Percentiles rank a stretch among this genome's conserved stretches.
Conservation (phyloP, 2,888 invertebrate genomes). For the Caenorhabditis sp. region DNA sequence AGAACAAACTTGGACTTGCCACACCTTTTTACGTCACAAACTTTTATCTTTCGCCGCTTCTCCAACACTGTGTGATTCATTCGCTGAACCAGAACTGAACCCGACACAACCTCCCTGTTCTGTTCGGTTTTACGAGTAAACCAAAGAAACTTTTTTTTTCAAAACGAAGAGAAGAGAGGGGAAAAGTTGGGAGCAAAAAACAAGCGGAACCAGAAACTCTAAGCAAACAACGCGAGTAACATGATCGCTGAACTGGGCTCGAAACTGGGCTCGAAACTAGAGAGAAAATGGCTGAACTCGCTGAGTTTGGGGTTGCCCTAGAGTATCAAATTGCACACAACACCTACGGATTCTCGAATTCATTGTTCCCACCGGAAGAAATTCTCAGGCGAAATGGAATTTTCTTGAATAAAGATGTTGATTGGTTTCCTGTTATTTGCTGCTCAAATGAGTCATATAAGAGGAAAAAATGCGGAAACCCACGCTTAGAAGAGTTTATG, state of each 20-base stretch:
- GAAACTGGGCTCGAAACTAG: not conserved
- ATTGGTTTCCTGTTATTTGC: constrained; percentile 10
- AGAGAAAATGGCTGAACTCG: not conserved
- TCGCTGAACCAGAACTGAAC: not conserved
- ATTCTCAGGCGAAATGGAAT: too few relatives aligned
- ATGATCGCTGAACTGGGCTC: not conserved
- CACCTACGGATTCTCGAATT: too few relatives aligned
- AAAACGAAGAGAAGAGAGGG: not conserved
- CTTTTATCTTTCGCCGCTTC: constrained; percentile 3
- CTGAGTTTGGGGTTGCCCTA: too few relatives aligned
- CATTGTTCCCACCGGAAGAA: not conserved
- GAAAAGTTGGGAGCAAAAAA: not conserved
- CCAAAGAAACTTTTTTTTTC: too few relatives aligned
- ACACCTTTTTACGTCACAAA: constrained; percentile 42
- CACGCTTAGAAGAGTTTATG: too few relatives aligned
- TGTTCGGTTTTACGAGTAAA: too few relatives aligned
- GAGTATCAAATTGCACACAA: too few relatives aligned
- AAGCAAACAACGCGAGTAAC: not conserved
- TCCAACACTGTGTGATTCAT: constrained; percentile 35
- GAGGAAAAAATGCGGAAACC: not conserved
- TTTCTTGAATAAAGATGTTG: constrained; percentile 4
- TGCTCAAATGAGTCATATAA: not conserved
- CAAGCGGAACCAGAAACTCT: not conserved
- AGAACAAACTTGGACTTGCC: constrained; percentile 28
- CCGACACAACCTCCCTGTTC: not conserved